These are phyloP conservation scores for Orthosia incerta DNA, from an alignment of 2,888 invertebrate species.

Conservation along the genomic window DNA sequence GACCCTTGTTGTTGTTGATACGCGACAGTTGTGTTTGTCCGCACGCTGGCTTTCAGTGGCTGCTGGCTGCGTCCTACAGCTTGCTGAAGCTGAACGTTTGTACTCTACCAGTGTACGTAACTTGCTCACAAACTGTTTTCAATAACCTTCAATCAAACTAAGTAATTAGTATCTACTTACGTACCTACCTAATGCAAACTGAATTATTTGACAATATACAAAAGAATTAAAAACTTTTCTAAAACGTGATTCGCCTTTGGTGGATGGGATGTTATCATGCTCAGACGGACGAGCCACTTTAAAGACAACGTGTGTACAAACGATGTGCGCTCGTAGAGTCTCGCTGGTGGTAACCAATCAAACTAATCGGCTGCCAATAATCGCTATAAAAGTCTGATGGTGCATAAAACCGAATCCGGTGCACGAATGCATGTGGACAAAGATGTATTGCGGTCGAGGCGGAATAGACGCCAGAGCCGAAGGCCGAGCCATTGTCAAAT, in stretches of 20 bases:
- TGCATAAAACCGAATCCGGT: too few species aligned
- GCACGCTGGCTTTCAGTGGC: background rate
- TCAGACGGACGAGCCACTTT: background rate
- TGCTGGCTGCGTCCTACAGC: background rate
- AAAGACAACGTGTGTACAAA: background rate
- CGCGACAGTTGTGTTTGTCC: background rate
- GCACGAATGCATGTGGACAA: too few species aligned
- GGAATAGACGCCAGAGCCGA: too few species aligned
- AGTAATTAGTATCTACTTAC: background rate
- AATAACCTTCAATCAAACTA: background rate
- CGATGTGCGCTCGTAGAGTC: constrained; percentile 7
- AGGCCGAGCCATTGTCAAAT: too few species aligned
- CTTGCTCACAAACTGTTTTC: background rate
- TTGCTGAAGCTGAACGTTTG: background rate
- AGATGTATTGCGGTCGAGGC: too few species aligned
- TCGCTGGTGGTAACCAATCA: background rate
- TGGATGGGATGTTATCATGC: background rate
- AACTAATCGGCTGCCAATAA: too few species aligned
- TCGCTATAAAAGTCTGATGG: too few species aligned
- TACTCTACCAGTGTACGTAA: background rate
- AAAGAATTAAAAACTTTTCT: too few species aligned
- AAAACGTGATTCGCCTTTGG: too few species aligned
- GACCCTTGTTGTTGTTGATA: background rate
- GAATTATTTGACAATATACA: background rate
- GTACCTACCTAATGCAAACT: too few species aligned